Percentiles rank a stretch among this genome's conserved stretches.
Conservation (phyloP, 2,797 vertebrate species). For the Gila robusta region DNA sequence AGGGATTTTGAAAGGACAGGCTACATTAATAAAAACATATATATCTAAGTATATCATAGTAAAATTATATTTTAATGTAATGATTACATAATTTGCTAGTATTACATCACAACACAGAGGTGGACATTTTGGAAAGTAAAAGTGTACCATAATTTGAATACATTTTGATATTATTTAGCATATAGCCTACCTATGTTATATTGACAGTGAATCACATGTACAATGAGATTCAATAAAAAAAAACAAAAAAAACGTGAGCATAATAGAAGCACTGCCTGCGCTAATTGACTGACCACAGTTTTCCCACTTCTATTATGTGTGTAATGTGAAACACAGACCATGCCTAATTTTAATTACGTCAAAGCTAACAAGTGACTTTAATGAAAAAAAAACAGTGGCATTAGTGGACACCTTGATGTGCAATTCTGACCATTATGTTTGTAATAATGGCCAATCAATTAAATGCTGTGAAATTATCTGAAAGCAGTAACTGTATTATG, state of each 20-base stretch:
- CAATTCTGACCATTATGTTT: constrained; percentile 68
- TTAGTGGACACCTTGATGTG: constrained; percentile 43
- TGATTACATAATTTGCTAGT: neutral
- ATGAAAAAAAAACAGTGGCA: constrained; percentile 54
- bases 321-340: constrained; percentile 42
- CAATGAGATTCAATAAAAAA: neutral
- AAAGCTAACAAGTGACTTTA: constrained; percentile 55
- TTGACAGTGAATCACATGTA: neutral
- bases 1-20: neutral
- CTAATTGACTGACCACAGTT: constrained; percentile 34
- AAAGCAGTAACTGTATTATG: constrained; percentile 68
- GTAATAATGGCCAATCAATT: constrained; percentile 70
- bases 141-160: neutral
- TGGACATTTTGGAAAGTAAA: neutral
- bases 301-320: constrained; percentile 33
- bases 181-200: neutral
- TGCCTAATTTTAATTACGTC: constrained; percentile 61
- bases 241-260: neutral
- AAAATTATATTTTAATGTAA: neutral
- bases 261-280: neutral
- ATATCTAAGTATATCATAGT: neutral
- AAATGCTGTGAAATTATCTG: constrained; percentile 57
- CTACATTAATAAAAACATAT: neutral
- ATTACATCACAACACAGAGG: neutral
- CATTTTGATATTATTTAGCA: neutral